Evolutionary conservation across 2,888 invertebrate genomes (phyloP).

Genomic region (Nemotelus nigrinus): DNA sequence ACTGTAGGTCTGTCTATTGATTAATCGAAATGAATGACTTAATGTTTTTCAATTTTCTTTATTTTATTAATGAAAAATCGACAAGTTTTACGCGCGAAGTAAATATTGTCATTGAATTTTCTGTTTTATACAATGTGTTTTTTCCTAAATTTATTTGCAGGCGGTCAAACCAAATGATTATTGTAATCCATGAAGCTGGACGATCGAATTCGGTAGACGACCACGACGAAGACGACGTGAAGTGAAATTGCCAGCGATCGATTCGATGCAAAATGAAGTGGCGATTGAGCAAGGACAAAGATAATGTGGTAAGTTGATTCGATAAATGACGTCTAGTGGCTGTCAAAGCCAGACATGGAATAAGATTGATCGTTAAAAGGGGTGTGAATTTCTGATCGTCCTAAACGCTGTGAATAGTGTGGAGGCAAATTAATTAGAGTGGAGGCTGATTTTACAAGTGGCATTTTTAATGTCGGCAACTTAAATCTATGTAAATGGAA

Average conservation of each 20-base stretch:
- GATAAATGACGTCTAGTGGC: too few species aligned
- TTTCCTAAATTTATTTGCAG: not conserved
- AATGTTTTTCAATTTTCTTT: not conserved
- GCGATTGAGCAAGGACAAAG: slow-evolving; percentile 42
- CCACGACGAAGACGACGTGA: too few species aligned
- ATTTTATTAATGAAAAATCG: not conserved
- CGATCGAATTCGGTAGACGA: slow-evolving; percentile 7
- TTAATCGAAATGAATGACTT: not conserved
- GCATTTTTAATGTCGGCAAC: too few species aligned
- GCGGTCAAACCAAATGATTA: not conserved
- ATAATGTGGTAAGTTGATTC: slow-evolving; percentile 37
- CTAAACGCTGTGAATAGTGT: too few species aligned
- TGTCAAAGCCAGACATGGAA: too few species aligned
- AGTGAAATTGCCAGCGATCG: slow-evolving; percentile 9
- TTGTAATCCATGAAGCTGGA: slow-evolving; percentile 38
- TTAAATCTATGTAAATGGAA: too few species aligned
- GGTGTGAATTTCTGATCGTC: too few species aligned
- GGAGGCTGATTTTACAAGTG: too few species aligned
- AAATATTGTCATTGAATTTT: not conserved
- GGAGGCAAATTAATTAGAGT: too few species aligned
- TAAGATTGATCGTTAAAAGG: too few species aligned
- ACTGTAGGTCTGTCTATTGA: not conserved
- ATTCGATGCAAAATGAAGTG: slow-evolving; percentile 38
- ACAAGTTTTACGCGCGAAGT: not conserved
- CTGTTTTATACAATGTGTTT: not conserved